These are phyloP conservation scores for Natrix natrix DNA, from an alignment of 2,797 vertebrate species.

Conservation along the genomic window DNA sequence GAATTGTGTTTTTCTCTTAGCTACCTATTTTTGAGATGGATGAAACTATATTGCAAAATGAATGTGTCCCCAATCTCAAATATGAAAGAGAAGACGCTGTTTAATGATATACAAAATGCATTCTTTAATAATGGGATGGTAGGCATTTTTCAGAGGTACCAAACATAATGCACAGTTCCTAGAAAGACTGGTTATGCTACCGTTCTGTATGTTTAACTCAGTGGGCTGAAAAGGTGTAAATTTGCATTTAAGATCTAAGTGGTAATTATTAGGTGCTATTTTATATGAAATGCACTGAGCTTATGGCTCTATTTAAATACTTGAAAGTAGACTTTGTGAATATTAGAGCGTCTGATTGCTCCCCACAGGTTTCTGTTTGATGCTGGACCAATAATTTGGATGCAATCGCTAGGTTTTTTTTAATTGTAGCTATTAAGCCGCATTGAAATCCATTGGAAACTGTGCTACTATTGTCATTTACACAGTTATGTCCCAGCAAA, in stretches of 20 bases:
- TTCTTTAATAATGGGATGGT: conserved; percentile 14
- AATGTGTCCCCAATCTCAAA: background rate
- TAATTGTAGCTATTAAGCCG: background rate
- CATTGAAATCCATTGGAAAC: background rate
- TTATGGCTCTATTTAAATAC: background rate
- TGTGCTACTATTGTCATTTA: conserved; percentile 1
- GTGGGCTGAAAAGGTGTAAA: conserved; percentile 34
- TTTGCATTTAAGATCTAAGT: conserved; percentile 28
- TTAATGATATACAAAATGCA: conserved; percentile 16
- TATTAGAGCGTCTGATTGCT: background rate
- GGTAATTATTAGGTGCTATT: background rate
- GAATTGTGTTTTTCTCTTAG: conserved; percentile 14
- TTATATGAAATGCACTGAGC: conserved; percentile 12
- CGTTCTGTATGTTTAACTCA: conserved; percentile 25
- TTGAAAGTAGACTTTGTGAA: background rate
- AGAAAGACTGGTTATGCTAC: conserved; percentile 19
- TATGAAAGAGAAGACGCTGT: conserved; percentile 9
- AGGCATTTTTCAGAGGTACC: conserved; percentile 2
- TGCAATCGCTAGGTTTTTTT: conserved; percentile 27
- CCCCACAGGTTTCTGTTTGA: background rate
- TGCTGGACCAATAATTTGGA: conserved; percentile 19
- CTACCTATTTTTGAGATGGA: conserved; percentile 9
- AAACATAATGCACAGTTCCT: background rate
- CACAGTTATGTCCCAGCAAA: background rate
- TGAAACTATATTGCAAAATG: conserved; percentile 37